Percentiles rank a stretch among this genome's conserved stretches.
phyloP scores from a whole-genome alignment of 2,113 vertebrate genomes.

The Melanostigma gelatinosum region DNA sequence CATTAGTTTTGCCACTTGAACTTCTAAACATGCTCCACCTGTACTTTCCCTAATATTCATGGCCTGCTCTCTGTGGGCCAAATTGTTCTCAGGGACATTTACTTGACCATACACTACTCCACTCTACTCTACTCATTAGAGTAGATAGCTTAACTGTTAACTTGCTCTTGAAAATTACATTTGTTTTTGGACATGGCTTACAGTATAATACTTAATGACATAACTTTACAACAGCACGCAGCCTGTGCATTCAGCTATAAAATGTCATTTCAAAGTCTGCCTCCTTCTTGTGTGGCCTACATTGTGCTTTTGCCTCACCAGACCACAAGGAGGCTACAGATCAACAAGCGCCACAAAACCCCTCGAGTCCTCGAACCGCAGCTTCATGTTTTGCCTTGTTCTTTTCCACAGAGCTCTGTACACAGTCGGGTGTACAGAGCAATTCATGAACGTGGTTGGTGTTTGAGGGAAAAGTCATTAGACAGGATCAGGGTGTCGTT shows the following conservation, averaged over 20 bases:
- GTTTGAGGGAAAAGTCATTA: slow-evolving; percentile 5
- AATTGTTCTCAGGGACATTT: not conserved
- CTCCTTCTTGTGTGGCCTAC: not conserved
- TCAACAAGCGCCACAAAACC: slow-evolving; percentile 4
- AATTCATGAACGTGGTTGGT: slow-evolving; percentile 5
- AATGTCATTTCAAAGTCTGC: not conserved
- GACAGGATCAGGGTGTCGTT: not conserved
- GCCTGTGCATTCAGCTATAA: not conserved
- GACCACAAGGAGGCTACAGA: slow-evolving; percentile 63
- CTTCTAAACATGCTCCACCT: not conserved
- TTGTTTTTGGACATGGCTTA: not conserved
- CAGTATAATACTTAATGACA: not conserved
- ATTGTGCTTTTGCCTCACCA: slow-evolving; percentile 26
- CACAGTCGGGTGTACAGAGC: slow-evolving; percentile 6
- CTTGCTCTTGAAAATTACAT: not conserved
- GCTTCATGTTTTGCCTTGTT: not conserved
- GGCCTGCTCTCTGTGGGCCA: not conserved
- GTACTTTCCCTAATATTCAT: not conserved
- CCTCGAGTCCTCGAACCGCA: not conserved
- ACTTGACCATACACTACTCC: too few relatives aligned
- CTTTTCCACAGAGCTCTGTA: too few relatives aligned
- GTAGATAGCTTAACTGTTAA: not conserved
- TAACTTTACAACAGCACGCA: not conserved
- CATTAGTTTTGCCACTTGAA: not conserved
- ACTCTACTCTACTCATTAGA: not conserved